Percentiles rank a stretch among this genome's conserved stretches.
Evolutionary conservation across 1,140 invertebrate genomes (phyloP).

Genomic region (Sitophilus oryzae): DNA sequence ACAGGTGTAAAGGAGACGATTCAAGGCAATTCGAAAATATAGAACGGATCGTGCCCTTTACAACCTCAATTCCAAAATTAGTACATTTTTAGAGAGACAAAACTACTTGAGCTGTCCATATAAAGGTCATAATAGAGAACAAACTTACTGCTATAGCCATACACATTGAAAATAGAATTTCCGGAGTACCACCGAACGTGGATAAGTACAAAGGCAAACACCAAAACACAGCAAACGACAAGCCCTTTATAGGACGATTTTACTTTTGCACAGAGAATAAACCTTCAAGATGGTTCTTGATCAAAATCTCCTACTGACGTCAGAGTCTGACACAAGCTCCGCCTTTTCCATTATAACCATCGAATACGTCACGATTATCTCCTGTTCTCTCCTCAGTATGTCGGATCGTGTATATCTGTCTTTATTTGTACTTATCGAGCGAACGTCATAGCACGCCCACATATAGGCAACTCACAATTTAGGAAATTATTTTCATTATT

Average conservation of each 20-base stretch:
- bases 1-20: no score
- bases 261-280: slow-evolving; percentile 31
- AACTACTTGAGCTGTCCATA: not conserved
- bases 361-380: slow-evolving; percentile 22
- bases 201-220: slow-evolving; percentile 22
- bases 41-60: no score
- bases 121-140: not conserved
- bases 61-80: slow-evolving; percentile 4
- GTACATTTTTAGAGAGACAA: not conserved
- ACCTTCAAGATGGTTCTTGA: slow-evolving; percentile 34
- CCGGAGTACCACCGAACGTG: slow-evolving; percentile 33
- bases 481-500: no score
- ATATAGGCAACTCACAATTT: slow-evolving; percentile 27
- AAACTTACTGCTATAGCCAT: slow-evolving; percentile 56
- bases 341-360: not conserved
- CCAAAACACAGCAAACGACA: slow-evolving; percentile 20
- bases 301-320: slow-evolving; percentile 26
- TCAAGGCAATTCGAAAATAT: no score
- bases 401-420: not conserved
- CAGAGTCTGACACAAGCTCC: slow-evolving; percentile 14
- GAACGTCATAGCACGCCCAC: slow-evolving; percentile 12
- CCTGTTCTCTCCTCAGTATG: slow-evolving; percentile 1
- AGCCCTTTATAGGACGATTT: slow-evolving; percentile 17
- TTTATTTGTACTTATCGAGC: slow-evolving; percentile 21
- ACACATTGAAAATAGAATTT: slow-evolving; percentile 57